These are phyloP conservation scores for Junonia oenone DNA, from an alignment of 2,888 invertebrate species.

Conservation along the genomic window DNA sequence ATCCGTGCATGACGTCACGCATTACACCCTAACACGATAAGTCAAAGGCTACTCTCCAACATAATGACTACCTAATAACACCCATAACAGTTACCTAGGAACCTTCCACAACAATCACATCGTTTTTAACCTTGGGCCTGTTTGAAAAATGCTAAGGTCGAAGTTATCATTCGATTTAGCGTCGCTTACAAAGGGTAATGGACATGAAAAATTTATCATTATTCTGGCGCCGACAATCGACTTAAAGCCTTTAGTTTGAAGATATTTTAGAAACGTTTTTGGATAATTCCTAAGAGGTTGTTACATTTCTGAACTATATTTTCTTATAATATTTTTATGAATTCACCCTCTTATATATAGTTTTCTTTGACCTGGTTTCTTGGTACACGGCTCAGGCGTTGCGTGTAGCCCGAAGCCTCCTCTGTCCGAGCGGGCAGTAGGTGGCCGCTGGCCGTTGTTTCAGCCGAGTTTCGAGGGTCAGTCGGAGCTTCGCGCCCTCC, in stretches of 20 bases:
- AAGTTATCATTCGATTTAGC: slow-evolving; percentile 9
- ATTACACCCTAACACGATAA: slow-evolving; percentile 32
- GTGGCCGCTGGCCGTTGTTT: slow-evolving; percentile 31
- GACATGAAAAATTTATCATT: background rate
- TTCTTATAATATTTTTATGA: background rate
- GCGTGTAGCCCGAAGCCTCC: slow-evolving; percentile 52
- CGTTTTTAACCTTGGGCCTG: slow-evolving; percentile 27
- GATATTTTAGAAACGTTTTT: too few species aligned
- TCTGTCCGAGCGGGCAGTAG: slow-evolving; percentile 59
- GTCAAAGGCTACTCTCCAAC: slow-evolving; percentile 32
- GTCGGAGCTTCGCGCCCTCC: slow-evolving; percentile 72
- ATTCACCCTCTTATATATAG: background rate
- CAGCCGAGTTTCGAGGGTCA: slow-evolving; percentile 40
- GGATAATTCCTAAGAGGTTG: too few species aligned
- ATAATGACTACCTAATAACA: slow-evolving; percentile 37
- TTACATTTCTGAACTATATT: background rate
- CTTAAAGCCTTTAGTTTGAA: background rate
- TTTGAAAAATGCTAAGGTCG: slow-evolving; percentile 25
- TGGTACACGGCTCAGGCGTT: slow-evolving; percentile 46
- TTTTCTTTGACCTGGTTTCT: slow-evolving; percentile 58
- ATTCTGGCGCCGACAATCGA: background rate
- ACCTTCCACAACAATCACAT: slow-evolving; percentile 27
- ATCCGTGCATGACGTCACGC: slow-evolving; percentile 54
- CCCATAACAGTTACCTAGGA: slow-evolving; percentile 28
- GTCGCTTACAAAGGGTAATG: background rate